Conservation (phyloP, 1,140 invertebrate species). For the Pinna nobilis region DNA sequence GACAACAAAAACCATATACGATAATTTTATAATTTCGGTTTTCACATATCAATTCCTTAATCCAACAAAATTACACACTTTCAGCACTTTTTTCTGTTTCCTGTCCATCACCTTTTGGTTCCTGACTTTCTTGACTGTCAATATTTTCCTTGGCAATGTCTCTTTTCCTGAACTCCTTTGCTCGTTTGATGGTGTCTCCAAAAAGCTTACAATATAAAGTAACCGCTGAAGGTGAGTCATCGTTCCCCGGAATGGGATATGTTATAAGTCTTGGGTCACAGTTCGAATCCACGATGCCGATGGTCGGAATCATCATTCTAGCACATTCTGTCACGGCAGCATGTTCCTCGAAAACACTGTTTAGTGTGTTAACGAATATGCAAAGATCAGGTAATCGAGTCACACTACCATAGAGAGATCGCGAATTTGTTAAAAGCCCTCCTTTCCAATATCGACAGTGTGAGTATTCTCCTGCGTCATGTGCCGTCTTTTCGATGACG, state of each 20-base stretch:
- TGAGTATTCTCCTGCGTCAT: conserved; percentile 93
- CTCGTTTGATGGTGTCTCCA: conserved; percentile 89
- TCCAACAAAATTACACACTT: too few relatives aligned
- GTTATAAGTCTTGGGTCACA: conserved; percentile 92
- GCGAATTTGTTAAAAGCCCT: conserved; percentile 88
- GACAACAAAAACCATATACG: too few relatives aligned
- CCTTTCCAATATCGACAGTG: conserved; percentile 88
- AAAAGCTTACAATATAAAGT: conserved; percentile 93
- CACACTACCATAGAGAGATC: conserved; percentile 71
- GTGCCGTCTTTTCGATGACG: conserved; percentile 90
- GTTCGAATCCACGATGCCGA: conserved; percentile 96
- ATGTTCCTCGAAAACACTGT: conserved; percentile 80
- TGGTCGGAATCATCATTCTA: conserved; percentile 95
- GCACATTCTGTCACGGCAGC: conserved; percentile 87
- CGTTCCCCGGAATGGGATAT: conserved; percentile 98
- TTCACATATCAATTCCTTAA: too few relatives aligned
- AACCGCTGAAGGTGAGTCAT: conserved; percentile 89
- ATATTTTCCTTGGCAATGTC: too few relatives aligned
- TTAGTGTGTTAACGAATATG: conserved; percentile 89
- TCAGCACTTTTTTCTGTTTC: too few relatives aligned
- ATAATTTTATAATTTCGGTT: too few relatives aligned
- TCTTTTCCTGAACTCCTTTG: conserved; percentile 82
- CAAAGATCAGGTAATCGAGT: conserved; percentile 94
- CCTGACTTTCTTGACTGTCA: too few relatives aligned
- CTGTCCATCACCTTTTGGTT: too few relatives aligned